phyloP scores from a whole-genome alignment of 2,888 invertebrate genomes.

The Megalurothrips usitatus region DNA sequence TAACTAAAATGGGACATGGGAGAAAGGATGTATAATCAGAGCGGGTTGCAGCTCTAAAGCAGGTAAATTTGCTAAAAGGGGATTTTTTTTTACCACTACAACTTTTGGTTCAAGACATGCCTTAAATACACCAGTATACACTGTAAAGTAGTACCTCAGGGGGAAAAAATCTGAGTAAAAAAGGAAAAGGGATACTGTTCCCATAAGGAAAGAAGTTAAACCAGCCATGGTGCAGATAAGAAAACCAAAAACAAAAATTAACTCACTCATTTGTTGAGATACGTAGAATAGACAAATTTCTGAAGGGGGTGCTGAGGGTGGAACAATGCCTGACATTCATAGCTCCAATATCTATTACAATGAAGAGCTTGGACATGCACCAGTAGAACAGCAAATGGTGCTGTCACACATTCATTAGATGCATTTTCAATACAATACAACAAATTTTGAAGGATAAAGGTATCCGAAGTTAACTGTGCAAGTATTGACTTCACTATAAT shows the following conservation, averaged over 20 bases:
- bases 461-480: too few species aligned
- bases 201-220: slow-evolving; percentile 12
- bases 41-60: not conserved
- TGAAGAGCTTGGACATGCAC: not conserved
- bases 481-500: too few species aligned
- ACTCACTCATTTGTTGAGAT: slow-evolving; percentile 14
- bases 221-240: slow-evolving; percentile 19
- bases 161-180: not conserved
- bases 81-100: not conserved
- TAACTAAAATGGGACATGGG: not conserved
- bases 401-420: too few species aligned
- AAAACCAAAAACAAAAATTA: slow-evolving; percentile 11
- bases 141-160: slow-evolving; percentile 19
- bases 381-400: too few species aligned
- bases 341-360: not conserved
- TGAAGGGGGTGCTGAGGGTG: not conserved
- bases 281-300: slow-evolving; percentile 5
- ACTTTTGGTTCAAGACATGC: not conserved
- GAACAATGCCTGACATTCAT: not conserved
- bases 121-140: slow-evolving; percentile 1
- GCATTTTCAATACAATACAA: too few species aligned
- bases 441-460: too few species aligned
- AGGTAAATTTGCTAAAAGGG: not conserved
- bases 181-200: not conserved
- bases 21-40: not conserved